These are phyloP conservation scores for Tolypeutes matacus DNA, from an alignment of 2,797 vertebrate species.

Conservation along the genomic window DNA sequence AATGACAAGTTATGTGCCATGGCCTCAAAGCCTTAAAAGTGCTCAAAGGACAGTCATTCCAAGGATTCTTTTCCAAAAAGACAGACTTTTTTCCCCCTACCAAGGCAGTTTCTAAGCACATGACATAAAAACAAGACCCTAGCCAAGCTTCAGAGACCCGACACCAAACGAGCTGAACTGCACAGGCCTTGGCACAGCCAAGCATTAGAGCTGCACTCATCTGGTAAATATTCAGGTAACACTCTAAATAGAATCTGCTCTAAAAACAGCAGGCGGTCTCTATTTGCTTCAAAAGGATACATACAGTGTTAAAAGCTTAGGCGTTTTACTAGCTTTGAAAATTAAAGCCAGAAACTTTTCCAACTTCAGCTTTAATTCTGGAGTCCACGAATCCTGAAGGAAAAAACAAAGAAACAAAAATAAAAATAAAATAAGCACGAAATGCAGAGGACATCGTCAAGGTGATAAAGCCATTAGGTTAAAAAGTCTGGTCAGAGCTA, in stretches of 20 bases:
- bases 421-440: conserved; percentile 50
- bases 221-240: background rate
- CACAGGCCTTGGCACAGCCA: background rate
- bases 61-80: conserved; percentile 9
- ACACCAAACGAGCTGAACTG: background rate
- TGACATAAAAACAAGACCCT: background rate
- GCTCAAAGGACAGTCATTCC: background rate
- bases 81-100: background rate
- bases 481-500: background rate
- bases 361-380: conserved; percentile 92
- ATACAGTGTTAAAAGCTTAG: conserved; percentile 93
- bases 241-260: background rate
- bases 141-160: background rate
- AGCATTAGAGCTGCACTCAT: background rate
- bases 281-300: conserved; percentile 93
- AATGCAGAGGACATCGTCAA: background rate
- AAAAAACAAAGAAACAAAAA: conserved; percentile 68
- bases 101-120: background rate
- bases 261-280: background rate
- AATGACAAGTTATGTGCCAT: background rate
- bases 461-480: rapidly evolving
- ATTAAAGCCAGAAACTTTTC: conserved; percentile 92
- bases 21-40: background rate
- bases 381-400: conserved; percentile 94
- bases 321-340: conserved; percentile 91